Conservation (phyloP, 2,113 vertebrate species). For the Pseudorectes ferrugineus region DNA sequence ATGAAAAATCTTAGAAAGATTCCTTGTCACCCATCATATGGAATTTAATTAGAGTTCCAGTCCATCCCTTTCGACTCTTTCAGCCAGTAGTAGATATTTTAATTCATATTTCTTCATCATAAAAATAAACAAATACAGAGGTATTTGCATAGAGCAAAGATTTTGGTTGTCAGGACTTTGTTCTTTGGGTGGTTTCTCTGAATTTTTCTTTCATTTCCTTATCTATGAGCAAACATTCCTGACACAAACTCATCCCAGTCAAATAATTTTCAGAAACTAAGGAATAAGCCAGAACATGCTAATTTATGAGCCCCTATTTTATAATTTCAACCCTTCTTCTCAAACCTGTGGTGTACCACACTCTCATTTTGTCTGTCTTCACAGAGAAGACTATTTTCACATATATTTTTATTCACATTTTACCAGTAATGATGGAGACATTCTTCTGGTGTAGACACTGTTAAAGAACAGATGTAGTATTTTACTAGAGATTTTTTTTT, state of each 20-base stretch:
- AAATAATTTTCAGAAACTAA: background rate
- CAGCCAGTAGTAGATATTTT: background rate
- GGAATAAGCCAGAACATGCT: background rate
- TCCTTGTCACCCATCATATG: fast-evolving
- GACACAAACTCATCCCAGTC: background rate
- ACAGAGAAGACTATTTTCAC: background rate
- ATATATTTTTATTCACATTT: background rate
- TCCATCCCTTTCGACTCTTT: background rate
- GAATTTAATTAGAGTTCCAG: background rate
- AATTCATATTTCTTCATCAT: background rate
- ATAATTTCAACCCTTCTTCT: background rate
- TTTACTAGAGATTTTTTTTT: background rate
- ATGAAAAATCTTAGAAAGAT: background rate
- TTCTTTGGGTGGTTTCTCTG: background rate
- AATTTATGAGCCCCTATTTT: background rate
- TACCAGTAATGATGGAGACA: background rate
- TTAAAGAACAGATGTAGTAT: background rate
- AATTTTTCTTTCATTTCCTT: background rate
- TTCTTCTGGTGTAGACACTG: background rate
- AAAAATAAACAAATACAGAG: background rate
- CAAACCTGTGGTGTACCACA: background rate
- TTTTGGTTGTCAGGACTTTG: fast-evolving
- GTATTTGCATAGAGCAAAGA: background rate
- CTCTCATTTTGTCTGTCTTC: background rate
- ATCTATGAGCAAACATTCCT: background rate